These are phyloP conservation scores for Hyposoter dolosus DNA, from an alignment of 2,888 invertebrate species.

Conservation along the genomic window DNA sequence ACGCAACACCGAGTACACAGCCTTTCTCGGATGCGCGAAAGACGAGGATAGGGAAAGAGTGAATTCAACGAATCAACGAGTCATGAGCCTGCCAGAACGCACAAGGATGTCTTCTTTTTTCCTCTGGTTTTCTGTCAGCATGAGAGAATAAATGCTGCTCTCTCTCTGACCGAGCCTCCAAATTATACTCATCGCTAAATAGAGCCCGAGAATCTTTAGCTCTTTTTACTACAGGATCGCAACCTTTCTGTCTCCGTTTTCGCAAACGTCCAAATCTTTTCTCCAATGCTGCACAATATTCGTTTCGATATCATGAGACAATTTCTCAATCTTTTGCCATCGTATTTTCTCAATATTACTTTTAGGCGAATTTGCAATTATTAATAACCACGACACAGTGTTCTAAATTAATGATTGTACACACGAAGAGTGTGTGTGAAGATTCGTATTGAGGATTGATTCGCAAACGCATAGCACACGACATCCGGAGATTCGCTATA, in stretches of 20 bases:
- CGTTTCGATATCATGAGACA: background rate
- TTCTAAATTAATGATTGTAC: no score
- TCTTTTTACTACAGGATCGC: slow-evolving; percentile 43
- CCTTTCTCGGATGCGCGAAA: slow-evolving; percentile 35
- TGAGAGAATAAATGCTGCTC: slow-evolving; percentile 59
- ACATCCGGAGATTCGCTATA: slow-evolving; percentile 63
- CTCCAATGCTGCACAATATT: background rate
- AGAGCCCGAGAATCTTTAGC: slow-evolving; percentile 55
- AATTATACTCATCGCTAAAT: slow-evolving; percentile 67
- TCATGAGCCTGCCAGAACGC: slow-evolving; percentile 56
- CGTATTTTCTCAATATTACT: background rate
- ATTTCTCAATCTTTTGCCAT: background rate
- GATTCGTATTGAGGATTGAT: slow-evolving; percentile 45
- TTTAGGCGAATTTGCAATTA: background rate
- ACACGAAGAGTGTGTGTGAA: slow-evolving; percentile 35
- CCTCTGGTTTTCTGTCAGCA: slow-evolving; percentile 48
- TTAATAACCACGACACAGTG: background rate
- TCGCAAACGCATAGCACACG: slow-evolving; percentile 58
- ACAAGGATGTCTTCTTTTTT: slow-evolving; percentile 68
- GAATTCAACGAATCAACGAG: slow-evolving; percentile 52
- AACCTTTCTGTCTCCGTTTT: slow-evolving; percentile 3
- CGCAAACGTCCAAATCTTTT: slow-evolving; percentile 2
- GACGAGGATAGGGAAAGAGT: background rate
- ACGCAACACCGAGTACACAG: slow-evolving; percentile 62
- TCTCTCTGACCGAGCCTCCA: slow-evolving; percentile 51